Conservation (phyloP, 2,113 vertebrate genomes). For the Trematomus loennbergii region DNA sequence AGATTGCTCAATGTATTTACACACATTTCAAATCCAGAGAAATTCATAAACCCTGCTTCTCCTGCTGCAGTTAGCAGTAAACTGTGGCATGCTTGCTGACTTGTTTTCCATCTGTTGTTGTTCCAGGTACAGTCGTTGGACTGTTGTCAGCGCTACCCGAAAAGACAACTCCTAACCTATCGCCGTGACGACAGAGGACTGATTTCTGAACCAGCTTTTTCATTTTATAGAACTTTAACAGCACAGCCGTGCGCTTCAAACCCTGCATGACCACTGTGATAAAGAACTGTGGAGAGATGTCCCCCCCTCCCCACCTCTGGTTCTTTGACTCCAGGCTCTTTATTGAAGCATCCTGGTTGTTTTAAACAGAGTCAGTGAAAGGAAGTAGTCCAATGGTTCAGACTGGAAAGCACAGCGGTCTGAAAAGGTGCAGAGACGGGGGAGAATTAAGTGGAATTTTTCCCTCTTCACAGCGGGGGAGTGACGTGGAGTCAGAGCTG, state of each 20-base stretch:
- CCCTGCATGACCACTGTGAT: not conserved
- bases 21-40: not conserved
- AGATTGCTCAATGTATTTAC: no score
- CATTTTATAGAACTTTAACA: constrained; percentile 38
- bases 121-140: constrained; percentile 22
- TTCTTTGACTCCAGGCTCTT: not conserved
- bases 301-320: not conserved
- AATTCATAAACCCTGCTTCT: not conserved
- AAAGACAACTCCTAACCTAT: not conserved
- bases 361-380: not conserved
- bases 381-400: not conserved
- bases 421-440: not conserved
- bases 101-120: constrained; percentile 32
- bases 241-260: constrained; percentile 18
- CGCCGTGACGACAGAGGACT: not conserved
- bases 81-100: constrained; percentile 1
- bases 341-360: not conserved
- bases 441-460: not conserved
- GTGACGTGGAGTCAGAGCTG: not conserved
- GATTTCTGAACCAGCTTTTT: constrained; percentile 9
- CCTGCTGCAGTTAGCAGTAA: constrained; percentile 7
- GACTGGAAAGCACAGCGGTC: not conserved
- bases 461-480: not conserved
- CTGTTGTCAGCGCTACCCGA: constrained; percentile 10
- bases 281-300: constrained; percentile 35